phyloP scores from a whole-genome alignment of 2,797 vertebrate genomes.

The Tympanoctomys barrerae region DNA sequence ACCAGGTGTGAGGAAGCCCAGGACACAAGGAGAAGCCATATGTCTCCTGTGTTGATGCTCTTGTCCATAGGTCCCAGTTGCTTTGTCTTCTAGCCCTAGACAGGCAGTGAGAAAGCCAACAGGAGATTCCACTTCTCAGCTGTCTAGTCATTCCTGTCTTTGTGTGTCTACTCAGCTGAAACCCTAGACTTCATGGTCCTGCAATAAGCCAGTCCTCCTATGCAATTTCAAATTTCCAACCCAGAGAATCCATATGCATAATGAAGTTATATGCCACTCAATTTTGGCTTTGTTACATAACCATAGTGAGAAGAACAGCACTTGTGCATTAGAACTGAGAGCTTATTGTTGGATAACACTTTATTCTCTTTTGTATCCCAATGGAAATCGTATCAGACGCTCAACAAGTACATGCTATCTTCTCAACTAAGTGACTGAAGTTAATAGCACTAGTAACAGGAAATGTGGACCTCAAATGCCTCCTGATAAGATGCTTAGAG shows the following conservation, averaged over 20 bases:
- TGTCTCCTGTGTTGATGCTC: rapidly evolving
- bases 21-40: rapidly evolving
- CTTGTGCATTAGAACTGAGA: background rate
- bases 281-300: background rate
- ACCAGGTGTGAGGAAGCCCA: background rate
- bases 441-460: background rate
- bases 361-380: background rate
- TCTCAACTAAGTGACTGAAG: background rate
- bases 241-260: background rate
- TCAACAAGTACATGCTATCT: background rate
- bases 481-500: background rate
- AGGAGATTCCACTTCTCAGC: background rate
- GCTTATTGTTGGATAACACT: background rate
- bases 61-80: rapidly evolving
- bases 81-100: background rate
- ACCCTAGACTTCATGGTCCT: background rate
- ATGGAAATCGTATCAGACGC: background rate
- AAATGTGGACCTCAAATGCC: background rate
- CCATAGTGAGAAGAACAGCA: background rate
- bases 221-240: background rate
- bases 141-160: background rate
- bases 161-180: background rate
- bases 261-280: background rate
- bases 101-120: background rate
- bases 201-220: background rate